Evolutionary conservation across 2,113 vertebrate species (phyloP), one percentile per base, ranked within the genome.

Genomic region (Struthidea cinerea): DNA sequence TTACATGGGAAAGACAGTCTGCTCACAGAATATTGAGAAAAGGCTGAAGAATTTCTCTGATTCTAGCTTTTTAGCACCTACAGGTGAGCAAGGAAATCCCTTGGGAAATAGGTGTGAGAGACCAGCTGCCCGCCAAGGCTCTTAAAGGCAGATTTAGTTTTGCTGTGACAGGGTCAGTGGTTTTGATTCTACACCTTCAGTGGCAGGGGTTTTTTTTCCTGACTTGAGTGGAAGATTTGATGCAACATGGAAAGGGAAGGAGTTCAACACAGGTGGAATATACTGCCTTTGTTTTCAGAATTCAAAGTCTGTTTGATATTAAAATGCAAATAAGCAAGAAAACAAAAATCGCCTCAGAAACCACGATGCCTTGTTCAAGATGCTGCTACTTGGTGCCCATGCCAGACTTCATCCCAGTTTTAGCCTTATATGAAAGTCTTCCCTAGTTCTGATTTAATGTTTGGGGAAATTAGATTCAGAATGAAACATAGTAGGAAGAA

Each of bases 401-500:
- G 91, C 21, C 49, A 79, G 57, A 53, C 49, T 75, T 89, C 56
- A 68, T 70, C 23, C 69, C 6, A 16, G 41, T 79, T 95, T 89
- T 89, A 53, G 57, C 78, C 57, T 32, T 7, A 10, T 61, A 26
- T 56, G 28, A 60, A 92, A 73, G 21, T 61, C 53, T 91, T 57
- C 35, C 46, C 53, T 59, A 30, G 49, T 80, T 93, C 75, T 93
- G 77, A 79, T 93, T 89, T 80, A 92, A 53, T 44, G 23, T 89
- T 94, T 87, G 81, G 69, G 70, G 70, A 91, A 95, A 94, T 96
- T 79, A 61, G 53, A 76, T 87, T 94, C 79, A 63, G 32, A 89
- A 75, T 87, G 65, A 91, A 73, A 68, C 67, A 68, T 11, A 65
- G 21, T 76, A 83, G 55, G 57, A 92, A 30, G 83, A 95, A 90